A percentile compares a stretch with the other conserved stretches of the same genome.
Conservation (phyloP, 2,797 vertebrate species). For the Bradypodion pumilum region DNA sequence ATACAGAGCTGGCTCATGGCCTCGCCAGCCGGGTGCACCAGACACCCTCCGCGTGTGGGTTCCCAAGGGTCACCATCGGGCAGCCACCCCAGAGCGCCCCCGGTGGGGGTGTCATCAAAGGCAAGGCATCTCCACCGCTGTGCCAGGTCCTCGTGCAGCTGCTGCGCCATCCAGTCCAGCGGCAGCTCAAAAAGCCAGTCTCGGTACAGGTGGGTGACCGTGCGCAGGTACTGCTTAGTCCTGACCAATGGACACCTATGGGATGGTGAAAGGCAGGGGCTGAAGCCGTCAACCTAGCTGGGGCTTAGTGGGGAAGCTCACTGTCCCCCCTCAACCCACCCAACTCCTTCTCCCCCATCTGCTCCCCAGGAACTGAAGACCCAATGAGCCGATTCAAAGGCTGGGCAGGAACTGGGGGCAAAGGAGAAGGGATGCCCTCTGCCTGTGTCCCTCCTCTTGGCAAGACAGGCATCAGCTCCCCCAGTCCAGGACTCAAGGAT, state of each 20-base stretch:
- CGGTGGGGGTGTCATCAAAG: constrained; percentile 78
- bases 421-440: too few relatives aligned
- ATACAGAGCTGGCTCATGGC: constrained; percentile 82
- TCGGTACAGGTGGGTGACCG: constrained; percentile 52
- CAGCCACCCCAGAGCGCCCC: constrained; percentile 75
- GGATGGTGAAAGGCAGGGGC: constrained; percentile 41
- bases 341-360: background rate
- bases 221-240: constrained; percentile 43
- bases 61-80: fast-evolving
- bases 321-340: too few relatives aligned
- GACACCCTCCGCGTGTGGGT: constrained; percentile 41
- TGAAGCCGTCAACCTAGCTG: background rate
- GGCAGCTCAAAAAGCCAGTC: constrained; percentile 69
- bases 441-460: too few relatives aligned
- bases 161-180: constrained; percentile 71
- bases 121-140: constrained; percentile 72
- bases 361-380: background rate
- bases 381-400: background rate
- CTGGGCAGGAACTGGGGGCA: too few relatives aligned
- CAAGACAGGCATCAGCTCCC: too few relatives aligned
- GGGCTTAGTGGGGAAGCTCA: background rate
- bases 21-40: constrained; percentile 75
- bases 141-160: constrained; percentile 83
- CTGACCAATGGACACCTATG: constrained; percentile 61
- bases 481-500: too few relatives aligned